These are phyloP conservation scores for Sebastes minor DNA, from an alignment of 2,797 vertebrate species.

Conservation along the genomic window DNA sequence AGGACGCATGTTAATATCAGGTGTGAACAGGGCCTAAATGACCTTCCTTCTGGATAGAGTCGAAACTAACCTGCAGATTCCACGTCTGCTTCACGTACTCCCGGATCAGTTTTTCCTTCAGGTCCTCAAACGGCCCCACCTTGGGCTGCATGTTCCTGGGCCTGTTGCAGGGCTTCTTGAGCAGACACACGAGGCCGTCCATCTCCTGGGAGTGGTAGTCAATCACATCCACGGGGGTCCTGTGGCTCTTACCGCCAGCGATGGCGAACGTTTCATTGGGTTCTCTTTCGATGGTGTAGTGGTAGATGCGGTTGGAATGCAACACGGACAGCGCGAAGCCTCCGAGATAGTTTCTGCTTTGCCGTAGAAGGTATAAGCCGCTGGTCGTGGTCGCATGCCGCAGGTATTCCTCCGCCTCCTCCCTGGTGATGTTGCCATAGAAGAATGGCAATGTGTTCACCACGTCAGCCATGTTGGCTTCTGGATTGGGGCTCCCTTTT, in stretches of 20 bases:
- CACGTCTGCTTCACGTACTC: conserved; percentile 94
- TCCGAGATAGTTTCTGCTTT: conserved; percentile 94
- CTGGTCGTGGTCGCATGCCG: conserved; percentile 40
- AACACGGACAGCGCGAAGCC: conserved; percentile 93
- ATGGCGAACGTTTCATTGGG: conserved; percentile 90
- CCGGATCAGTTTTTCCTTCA: conserved; percentile 94
- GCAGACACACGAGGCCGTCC: conserved; percentile 91
- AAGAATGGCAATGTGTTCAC: conserved; percentile 89
- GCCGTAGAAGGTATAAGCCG: conserved; percentile 85
- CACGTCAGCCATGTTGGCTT: conserved; percentile 70
- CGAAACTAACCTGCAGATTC: conserved; percentile 89
- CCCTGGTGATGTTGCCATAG: conserved; percentile 95
- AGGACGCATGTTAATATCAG: too few relatives aligned
- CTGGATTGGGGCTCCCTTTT: neutral
- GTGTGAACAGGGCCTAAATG: too few relatives aligned
- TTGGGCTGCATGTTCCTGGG: conserved; percentile 91
- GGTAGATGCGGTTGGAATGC: conserved; percentile 83
- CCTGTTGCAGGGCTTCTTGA: conserved; percentile 89
- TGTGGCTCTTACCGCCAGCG: conserved; percentile 89
- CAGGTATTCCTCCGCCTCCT: conserved; percentile 88
- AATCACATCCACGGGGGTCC: conserved; percentile 87
- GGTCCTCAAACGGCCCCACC: conserved; percentile 93
- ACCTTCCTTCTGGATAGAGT: too few relatives aligned
- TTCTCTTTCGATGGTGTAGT: conserved; percentile 95
- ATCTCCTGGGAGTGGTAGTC: conserved; percentile 90